Evolutionary conservation across 1,140 invertebrate species (phyloP).

Genomic region (Drosophila novamexicana): DNA sequence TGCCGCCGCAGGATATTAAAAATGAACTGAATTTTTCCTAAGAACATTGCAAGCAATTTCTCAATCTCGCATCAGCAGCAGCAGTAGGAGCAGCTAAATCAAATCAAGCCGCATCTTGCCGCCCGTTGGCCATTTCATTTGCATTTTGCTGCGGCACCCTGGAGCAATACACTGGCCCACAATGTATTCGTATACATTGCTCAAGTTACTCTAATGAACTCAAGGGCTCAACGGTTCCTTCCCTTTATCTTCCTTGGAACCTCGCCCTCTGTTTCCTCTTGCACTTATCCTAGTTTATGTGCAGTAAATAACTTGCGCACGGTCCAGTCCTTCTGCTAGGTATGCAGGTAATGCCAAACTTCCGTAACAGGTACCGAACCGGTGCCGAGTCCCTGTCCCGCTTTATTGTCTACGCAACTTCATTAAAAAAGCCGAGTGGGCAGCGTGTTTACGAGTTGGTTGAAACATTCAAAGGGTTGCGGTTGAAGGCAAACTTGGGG

Average conservation of each 20-base stretch:
- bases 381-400: neutral
- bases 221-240: slow-evolving; percentile 29
- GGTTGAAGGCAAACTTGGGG: slow-evolving; percentile 57
- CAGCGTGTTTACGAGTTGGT: neutral
- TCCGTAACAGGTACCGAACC: slow-evolving; percentile 35
- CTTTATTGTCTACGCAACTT: slow-evolving; percentile 57
- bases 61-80: slow-evolving; percentile 14
- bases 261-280: neutral
- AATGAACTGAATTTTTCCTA: slow-evolving; percentile 71
- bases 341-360: slow-evolving; percentile 72
- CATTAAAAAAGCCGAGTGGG: slow-evolving; percentile 56
- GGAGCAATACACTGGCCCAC: slow-evolving; percentile 6
- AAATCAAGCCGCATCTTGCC: slow-evolving; percentile 4
- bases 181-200: slow-evolving; percentile 15
- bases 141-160: slow-evolving; percentile 1
- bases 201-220: slow-evolving; percentile 69
- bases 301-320: slow-evolving; percentile 63
- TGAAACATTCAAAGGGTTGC: slow-evolving; percentile 18
- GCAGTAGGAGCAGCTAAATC: slow-evolving; percentile 9
- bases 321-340: slow-evolving; percentile 24
- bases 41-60: slow-evolving; percentile 47
- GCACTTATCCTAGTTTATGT: slow-evolving; percentile 55
- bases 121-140: slow-evolving; percentile 54
- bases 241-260: neutral
- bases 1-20: slow-evolving; percentile 78